Percentiles rank a stretch among this genome's conserved stretches.
Evolutionary conservation across 2,888 invertebrate genomes (phyloP).

Genomic region (Callinectes sapidus): DNA sequence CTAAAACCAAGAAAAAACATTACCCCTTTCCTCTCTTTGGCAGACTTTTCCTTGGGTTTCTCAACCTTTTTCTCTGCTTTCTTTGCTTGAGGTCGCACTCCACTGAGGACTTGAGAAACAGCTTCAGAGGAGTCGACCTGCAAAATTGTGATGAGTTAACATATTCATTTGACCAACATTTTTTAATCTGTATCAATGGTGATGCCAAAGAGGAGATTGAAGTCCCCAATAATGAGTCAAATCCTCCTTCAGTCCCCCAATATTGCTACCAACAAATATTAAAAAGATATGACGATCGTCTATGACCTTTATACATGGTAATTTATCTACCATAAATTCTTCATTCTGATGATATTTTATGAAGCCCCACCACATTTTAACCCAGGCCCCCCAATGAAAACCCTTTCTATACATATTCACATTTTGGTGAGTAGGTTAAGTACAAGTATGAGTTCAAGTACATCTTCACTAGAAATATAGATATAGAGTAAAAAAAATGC

Average conservation of each 20-base stretch:
- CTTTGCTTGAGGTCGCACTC: conserved; percentile 73
- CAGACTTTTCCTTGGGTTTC: conserved; percentile 46
- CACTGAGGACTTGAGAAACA: conserved; percentile 76
- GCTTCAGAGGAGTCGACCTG: conserved; percentile 76
- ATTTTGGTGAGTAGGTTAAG: neutral
- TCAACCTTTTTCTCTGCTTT: conserved; percentile 54
- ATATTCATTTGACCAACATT: neutral
- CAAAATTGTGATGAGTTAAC: conserved; percentile 72
- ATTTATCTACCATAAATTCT: too few relatives aligned
- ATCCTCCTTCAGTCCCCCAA: too few relatives aligned
- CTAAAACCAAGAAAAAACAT: neutral
- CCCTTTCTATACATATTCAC: neutral
- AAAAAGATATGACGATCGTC: too few relatives aligned
- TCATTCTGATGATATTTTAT: too few relatives aligned
- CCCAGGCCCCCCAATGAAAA: too few relatives aligned
- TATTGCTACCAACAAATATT: too few relatives aligned
- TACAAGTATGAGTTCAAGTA: neutral
- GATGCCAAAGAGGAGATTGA: too few relatives aligned
- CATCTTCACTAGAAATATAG: neutral
- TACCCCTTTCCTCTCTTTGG: conserved; percentile 52
- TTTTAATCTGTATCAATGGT: neutral
- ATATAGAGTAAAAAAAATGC: neutral
- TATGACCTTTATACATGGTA: too few relatives aligned
- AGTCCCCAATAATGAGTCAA: too few relatives aligned
- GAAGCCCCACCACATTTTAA: too few relatives aligned